These are phyloP conservation scores for Hippocampus abdominalis DNA, from an alignment of 2,113 vertebrate species.

Conservation along the genomic window DNA sequence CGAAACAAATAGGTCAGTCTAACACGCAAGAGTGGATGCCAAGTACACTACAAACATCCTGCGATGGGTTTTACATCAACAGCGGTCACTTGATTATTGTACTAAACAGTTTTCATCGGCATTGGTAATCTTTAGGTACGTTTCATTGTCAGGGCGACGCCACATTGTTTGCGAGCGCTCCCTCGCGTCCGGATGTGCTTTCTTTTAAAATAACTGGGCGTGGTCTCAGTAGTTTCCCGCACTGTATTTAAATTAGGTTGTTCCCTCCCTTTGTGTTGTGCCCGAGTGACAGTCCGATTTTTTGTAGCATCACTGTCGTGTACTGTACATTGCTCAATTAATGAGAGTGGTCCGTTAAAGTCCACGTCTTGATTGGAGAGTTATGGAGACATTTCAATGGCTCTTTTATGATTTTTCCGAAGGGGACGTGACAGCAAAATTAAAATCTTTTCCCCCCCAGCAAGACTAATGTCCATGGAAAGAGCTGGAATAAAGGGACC, in stretches of 20 bases:
- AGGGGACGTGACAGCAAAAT: too few relatives aligned
- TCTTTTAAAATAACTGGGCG: constrained; percentile 66
- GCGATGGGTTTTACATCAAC: not conserved
- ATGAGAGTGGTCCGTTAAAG: not conserved
- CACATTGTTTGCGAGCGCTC: constrained; percentile 70
- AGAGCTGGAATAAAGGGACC: too few relatives aligned
- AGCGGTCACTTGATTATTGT: accelerated
- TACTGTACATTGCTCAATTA: not conserved
- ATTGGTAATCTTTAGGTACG: constrained; percentile 4
- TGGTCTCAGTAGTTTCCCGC: constrained; percentile 65
- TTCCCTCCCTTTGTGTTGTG: constrained; percentile 57
- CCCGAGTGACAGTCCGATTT: constrained; percentile 24
- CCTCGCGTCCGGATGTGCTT: constrained; percentile 67
- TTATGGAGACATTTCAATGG: too few relatives aligned
- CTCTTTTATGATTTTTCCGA: too few relatives aligned
- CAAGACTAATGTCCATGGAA: too few relatives aligned
- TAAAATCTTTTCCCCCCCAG: too few relatives aligned
- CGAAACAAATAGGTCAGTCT: constrained; percentile 20
- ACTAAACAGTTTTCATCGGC: not conserved
- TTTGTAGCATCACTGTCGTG: not conserved
- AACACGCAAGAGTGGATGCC: constrained; percentile 3
- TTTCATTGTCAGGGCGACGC: constrained; percentile 51
- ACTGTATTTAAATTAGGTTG: constrained; percentile 68
- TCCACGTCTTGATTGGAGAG: not conserved
- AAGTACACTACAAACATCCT: not conserved